These are phyloP conservation scores for Brachionus rubens DNA, from an alignment of 1,140 invertebrate genomes.

Conservation along the genomic window DNA sequence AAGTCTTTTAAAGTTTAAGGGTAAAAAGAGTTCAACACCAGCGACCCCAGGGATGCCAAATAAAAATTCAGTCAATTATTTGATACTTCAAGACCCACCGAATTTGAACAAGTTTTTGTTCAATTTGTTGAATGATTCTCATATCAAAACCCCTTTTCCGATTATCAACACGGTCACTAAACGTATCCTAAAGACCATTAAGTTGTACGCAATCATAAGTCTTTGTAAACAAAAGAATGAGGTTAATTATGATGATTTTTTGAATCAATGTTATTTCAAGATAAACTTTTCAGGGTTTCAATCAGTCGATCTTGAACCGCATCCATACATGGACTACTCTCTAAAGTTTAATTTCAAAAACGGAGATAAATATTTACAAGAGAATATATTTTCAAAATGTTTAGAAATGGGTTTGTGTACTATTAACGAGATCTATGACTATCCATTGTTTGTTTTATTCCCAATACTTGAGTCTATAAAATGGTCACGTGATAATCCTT, in stretches of 20 bases:
- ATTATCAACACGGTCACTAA: constrained; percentile 17
- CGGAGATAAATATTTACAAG: not conserved
- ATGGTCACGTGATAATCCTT: constrained; percentile 35
- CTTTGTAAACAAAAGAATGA: not conserved
- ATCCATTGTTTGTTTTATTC: constrained; percentile 35
- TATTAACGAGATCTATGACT: constrained; percentile 32
- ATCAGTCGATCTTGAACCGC: not conserved
- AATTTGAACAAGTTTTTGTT: constrained; percentile 12
- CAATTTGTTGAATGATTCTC: not conserved
- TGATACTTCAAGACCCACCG: constrained; percentile 31
- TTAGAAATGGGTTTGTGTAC: constrained; percentile 35
- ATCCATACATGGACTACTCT: not conserved
- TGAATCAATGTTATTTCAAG: constrained; percentile 15
- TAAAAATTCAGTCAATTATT: constrained; percentile 2
- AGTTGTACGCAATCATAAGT: not conserved
- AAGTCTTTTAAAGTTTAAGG: not conserved
- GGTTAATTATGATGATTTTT: constrained; percentile 11
- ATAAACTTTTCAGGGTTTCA: constrained; percentile 31
- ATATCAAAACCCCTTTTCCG: not conserved
- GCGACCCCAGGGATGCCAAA: not conserved
- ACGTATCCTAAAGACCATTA: constrained; percentile 1
- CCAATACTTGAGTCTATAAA: constrained; percentile 36
- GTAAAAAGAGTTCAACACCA: not conserved
- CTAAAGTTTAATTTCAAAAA: constrained; percentile 14
- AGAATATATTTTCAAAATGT: constrained; percentile 43